A percentile compares a stretch with the other conserved stretches of the same genome.
Conservation (phyloP, 2,797 vertebrate species). For the Etheostoma perlongum region DNA sequence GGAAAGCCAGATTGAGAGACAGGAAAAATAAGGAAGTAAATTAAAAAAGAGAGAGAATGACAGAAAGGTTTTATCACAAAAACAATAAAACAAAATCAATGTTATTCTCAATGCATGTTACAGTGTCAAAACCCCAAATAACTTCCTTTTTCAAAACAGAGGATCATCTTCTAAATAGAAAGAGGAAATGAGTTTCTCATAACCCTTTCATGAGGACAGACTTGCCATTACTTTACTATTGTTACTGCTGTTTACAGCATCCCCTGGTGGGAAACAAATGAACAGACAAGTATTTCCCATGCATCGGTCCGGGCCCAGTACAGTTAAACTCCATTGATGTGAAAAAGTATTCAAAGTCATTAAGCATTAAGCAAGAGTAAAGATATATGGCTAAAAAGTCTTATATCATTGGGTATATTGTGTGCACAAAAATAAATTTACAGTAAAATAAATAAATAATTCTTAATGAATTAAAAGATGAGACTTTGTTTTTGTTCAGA, state of each 20-base stretch:
- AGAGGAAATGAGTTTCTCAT: constrained; percentile 42
- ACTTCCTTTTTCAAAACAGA: constrained; percentile 29
- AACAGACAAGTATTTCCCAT: constrained; percentile 6
- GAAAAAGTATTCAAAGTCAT: background rate
- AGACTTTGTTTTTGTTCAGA: background rate
- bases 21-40: background rate
- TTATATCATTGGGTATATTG: background rate
- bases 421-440: background rate
- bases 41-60: background rate
- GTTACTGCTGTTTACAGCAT: constrained; percentile 59
- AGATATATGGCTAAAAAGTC: background rate
- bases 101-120: background rate
- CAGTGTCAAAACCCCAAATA: constrained; percentile 10
- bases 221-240: background rate
- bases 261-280: constrained; percentile 71
- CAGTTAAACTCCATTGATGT: background rate
- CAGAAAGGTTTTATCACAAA: background rate
- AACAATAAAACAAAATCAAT: background rate
- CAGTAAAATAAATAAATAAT: background rate
- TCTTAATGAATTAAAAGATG: background rate
- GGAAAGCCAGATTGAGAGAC: background rate
- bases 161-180: constrained; percentile 25
- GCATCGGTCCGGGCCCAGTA: background rate
- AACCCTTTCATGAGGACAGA: constrained; percentile 14
- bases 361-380: background rate